Conservation (phyloP, 2,113 vertebrate species). For the Apodemus sylvaticus region DNA sequence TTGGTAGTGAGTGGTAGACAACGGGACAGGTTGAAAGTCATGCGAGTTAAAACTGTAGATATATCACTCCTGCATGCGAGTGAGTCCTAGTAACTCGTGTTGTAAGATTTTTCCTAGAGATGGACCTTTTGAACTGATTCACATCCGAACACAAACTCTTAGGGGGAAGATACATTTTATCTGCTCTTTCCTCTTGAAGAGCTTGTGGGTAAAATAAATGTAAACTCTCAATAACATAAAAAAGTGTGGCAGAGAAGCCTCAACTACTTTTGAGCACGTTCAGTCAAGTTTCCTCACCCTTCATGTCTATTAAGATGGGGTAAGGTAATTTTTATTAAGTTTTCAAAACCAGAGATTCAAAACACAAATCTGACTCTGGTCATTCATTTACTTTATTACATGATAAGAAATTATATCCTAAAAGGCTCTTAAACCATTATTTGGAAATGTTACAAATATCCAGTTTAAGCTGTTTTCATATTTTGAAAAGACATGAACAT, state of each 20-base stretch:
- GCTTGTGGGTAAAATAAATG: background rate
- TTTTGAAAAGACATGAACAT: background rate
- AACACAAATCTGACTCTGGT: background rate
- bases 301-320: slow-evolving; percentile 44
- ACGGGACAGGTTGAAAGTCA: background rate
- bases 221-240: slow-evolving; percentile 32
- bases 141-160: background rate
- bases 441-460: background rate
- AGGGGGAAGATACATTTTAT: background rate
- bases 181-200: slow-evolving; percentile 1
- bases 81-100: background rate
- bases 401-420: background rate
- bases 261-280: background rate
- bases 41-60: background rate
- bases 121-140: background rate
- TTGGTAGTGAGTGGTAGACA: background rate
- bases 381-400: background rate
- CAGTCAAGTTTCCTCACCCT: slow-evolving; percentile 27
- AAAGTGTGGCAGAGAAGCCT: slow-evolving; percentile 8
- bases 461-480: background rate
- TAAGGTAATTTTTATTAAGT: background rate
- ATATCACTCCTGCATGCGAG: background rate
- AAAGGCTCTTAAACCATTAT: background rate
- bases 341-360: slow-evolving; percentile 21
- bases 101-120: background rate